Conservation (phyloP, 2,888 invertebrate species). For the Leptinotarsa haldemani region DNA sequence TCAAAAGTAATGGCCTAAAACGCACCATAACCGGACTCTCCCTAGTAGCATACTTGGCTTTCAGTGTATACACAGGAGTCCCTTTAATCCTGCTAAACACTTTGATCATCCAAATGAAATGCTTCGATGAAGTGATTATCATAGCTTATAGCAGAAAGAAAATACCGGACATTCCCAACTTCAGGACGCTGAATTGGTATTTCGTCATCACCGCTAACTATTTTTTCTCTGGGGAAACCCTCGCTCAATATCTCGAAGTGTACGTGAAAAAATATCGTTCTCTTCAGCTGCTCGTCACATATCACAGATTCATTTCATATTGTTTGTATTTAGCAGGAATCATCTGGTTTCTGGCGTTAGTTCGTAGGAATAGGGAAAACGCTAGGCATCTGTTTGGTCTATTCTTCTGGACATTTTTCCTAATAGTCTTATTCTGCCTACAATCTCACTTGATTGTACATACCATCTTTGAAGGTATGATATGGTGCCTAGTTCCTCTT, state of each 20-base stretch:
- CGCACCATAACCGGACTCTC: constrained; percentile 93
- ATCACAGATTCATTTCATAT: constrained; percentile 97
- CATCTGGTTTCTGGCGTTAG: constrained; percentile 95
- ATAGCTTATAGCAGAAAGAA: constrained; percentile 98
- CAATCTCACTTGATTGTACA: constrained; percentile 98
- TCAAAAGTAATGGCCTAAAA: constrained; percentile 84
- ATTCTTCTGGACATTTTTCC: constrained; percentile 99
- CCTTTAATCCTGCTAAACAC: constrained; percentile 93
- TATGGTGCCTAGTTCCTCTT: constrained; percentile 96
- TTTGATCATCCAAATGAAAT: constrained; percentile 95
- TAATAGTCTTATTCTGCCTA: constrained; percentile 93
- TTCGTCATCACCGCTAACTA: constrained; percentile 97
- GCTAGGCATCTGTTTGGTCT: constrained; percentile 89
- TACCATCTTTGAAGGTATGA: constrained; percentile 93
- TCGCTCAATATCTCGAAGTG: constrained; percentile 80
- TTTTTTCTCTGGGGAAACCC: constrained; percentile 97
- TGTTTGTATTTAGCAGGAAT: constrained; percentile 95
- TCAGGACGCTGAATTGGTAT: constrained; percentile 95
- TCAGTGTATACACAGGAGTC: constrained; percentile 94
- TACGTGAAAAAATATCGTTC: constrained; percentile 59
- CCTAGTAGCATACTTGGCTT: constrained; percentile 90
- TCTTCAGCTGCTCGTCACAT: constrained; percentile 89
- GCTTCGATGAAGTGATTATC: constrained; percentile 98
- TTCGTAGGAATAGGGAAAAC: constrained; percentile 61
- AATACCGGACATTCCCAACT: constrained; percentile 87